Base-by-base conservation (phyloP, 2,113 vertebrate species). In the Clarias gariepinus region DNA sequence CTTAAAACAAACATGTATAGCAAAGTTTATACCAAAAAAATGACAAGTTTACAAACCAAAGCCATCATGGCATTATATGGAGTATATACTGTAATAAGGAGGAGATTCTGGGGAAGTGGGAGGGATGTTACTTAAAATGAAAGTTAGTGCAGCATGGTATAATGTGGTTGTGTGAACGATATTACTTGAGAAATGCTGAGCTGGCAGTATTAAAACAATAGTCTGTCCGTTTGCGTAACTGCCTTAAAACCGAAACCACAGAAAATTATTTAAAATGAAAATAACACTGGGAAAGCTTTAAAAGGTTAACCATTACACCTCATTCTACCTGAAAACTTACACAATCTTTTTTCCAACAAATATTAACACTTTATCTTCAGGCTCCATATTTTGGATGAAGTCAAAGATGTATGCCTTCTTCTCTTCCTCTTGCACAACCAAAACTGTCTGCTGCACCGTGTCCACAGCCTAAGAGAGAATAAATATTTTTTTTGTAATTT, bases 261-360 rank as follows among this genome's bases (percentile, higher is more conserved):
- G 2, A 80, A 58, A 12, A 9, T 55, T 3, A 23, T 0, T 7
- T 11, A 12, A 12, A 79, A 19, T 36, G 2, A 36, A 52, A 86
- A 23, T 52, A 86, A 3, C 4, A 41, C 7, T 8, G 0, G 11
- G 15, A 82, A 58, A n/a, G 3, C 58, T 1, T 68, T 1, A 36
- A 10, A 18, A 13, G 13, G 1, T 28, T 36, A 57, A 85, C 74
- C 19, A 11, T n/a, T 47, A 15, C 28, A 66, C 33, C 28, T 57
- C 11, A 8, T 4, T 79, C 25, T 53, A 64, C 58, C 2, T 66
- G 30, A 13, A 84, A 84, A 96, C 97, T 92, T 92, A 99, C 98
- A 92, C 85, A 18, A 96, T 30, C 91, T 99, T 99, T 92, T 95
- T 98, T 74, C 97, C 97, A 47, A 99, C 98, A 92, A 99, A 99